A percentile compares a stretch with the other conserved stretches of the same genome.
These are phyloP conservation scores for Sinhomidia bicolor DNA, from an alignment of 2,888 invertebrate genomes.

Conservation along the genomic window DNA sequence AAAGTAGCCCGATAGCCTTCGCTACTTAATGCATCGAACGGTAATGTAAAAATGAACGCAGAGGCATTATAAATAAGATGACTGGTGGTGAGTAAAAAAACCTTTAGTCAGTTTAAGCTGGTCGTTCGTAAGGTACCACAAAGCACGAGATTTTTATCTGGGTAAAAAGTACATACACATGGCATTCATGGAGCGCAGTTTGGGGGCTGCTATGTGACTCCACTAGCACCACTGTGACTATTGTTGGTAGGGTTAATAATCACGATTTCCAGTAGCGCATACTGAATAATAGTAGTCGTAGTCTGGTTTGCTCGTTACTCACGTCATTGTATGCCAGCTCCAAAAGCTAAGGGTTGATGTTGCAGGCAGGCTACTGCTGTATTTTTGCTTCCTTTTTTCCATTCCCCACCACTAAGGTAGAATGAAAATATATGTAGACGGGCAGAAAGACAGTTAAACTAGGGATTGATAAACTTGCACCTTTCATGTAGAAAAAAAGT, in stretches of 20 bases:
- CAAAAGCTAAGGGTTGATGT: no score
- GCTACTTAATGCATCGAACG: no score
- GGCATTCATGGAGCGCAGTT: slow-evolving; percentile 66
- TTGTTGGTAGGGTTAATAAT: slow-evolving; percentile 65
- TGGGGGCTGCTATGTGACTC: slow-evolving; percentile 29
- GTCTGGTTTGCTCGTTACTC: no score
- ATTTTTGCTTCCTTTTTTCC: neutral
- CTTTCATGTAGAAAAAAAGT: neutral
- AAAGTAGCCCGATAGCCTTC: no score
- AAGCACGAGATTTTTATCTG: slow-evolving; percentile 68
- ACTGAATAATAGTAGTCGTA: no score
- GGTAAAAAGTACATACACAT: slow-evolving; percentile 59
- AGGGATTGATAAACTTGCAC: slow-evolving; percentile 31
- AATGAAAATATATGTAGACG: neutral
- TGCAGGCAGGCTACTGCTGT: no score
- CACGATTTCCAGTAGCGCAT: slow-evolving; percentile 61
- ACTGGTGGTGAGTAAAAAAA: neutral
- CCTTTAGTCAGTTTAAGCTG: neutral
- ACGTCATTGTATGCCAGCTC: slow-evolving; percentile 16
- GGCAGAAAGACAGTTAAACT: neutral
- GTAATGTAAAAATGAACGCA: no score
- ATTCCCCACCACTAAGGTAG: no score
- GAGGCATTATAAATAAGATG: no score
- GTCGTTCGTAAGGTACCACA: slow-evolving; percentile 58
- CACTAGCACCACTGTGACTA: neutral